A percentile compares a stretch with the other conserved stretches of the same genome.
Conservation (phyloP, 2,797 vertebrate genomes). For the Mareca penelope region DNA sequence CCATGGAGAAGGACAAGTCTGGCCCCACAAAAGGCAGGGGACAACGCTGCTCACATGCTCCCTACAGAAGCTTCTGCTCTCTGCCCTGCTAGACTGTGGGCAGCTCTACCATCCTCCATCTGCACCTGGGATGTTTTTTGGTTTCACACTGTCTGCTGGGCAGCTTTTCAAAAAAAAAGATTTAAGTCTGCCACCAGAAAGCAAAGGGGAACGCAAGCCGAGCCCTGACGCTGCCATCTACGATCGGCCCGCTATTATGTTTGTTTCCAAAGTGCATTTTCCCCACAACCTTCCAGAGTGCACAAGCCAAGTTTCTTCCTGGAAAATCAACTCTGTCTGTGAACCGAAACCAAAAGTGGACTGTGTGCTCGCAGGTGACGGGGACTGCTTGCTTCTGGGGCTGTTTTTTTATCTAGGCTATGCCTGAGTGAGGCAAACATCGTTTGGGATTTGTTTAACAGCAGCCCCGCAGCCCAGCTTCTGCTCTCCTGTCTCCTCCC, state of each 20-base stretch:
- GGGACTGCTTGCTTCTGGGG: neutral
- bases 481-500: conserved; percentile 37
- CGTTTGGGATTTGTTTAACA: neutral
- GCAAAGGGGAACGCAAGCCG: neutral
- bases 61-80: neutral
- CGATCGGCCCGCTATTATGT: neutral
- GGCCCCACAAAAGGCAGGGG: neutral
- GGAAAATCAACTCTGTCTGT: conserved; percentile 28
- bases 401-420: neutral
- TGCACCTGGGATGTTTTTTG: neutral
- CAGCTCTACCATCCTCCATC: neutral
- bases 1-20: neutral
- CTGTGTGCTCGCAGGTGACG: neutral
- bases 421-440: neutral
- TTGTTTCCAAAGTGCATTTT: neutral
- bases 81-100: neutral
- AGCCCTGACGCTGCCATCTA: neutral
- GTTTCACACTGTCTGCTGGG: neutral
- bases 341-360: conserved; percentile 13
- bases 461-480: neutral
- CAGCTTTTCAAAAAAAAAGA: conserved; percentile 8
- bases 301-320: conserved; percentile 6
- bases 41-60: neutral
- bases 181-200: neutral
- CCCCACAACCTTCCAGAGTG: neutral